Percentiles rank a stretch among this genome's conserved stretches.
Conservation (phyloP, 2,113 vertebrate genomes). For the Antechinus stuartii region DNA sequence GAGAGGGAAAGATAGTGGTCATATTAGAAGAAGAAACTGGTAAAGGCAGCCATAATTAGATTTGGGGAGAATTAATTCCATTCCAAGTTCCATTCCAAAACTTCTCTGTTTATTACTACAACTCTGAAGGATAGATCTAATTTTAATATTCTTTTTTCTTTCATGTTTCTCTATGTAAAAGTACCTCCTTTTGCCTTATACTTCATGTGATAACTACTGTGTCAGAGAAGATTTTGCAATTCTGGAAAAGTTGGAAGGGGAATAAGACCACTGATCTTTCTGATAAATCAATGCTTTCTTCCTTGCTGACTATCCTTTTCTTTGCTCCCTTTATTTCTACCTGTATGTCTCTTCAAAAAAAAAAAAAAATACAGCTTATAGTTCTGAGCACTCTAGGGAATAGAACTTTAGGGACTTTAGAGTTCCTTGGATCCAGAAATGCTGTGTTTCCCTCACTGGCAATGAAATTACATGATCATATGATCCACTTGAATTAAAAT, state of each 20-base stretch:
- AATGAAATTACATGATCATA: slow-evolving; percentile 49
- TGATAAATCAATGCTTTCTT: not conserved
- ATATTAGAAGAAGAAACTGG: slow-evolving; percentile 4
- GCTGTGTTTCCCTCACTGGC: slow-evolving; percentile 40
- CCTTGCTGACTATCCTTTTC: not conserved
- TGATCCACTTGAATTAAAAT: slow-evolving; percentile 35
- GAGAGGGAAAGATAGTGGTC: not conserved
- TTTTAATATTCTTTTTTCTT: not conserved
- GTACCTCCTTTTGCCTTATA: not conserved
- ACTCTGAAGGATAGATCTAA: not conserved
- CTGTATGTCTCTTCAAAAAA: slow-evolving; percentile 14
- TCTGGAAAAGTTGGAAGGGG: not conserved
- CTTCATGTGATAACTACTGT: not conserved
- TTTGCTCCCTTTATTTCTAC: not conserved
- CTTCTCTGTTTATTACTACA: slow-evolving; percentile 9
- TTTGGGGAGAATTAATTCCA: not conserved
- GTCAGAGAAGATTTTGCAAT: not conserved
- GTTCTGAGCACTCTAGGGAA: not conserved
- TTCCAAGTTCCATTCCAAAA: not conserved
- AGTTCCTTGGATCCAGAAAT: slow-evolving; percentile 18
- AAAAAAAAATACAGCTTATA: slow-evolving; percentile 46
- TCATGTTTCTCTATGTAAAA: not conserved
- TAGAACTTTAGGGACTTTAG: not conserved
- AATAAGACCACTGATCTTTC: not conserved
- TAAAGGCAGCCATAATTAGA: not conserved